Base-by-base conservation (phyloP, 2,113 vertebrate species). In the Tachuris rubrigastra region DNA sequence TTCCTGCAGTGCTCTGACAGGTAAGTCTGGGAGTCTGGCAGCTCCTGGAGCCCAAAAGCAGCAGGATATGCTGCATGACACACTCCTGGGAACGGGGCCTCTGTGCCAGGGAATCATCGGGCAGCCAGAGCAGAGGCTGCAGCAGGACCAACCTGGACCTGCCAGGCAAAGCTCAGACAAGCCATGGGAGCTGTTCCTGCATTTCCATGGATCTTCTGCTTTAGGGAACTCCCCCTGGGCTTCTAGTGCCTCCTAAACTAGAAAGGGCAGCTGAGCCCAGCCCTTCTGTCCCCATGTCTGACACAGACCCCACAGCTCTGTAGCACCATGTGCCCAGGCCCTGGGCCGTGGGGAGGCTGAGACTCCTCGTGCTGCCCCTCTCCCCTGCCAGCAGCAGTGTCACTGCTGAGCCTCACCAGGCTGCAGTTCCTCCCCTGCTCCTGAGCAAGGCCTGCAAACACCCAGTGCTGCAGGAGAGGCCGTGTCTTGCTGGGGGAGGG, bases 1-100 rank as follows among this genome's bases (percentile, higher is more conserved):
- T 98, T 98, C 12, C 22, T 94, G 41, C 94, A 95, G 30, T 18
- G n/a, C 33, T 65, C 94, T 22, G 50, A 52, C 47, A 39, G 2
- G 85, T 97, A 49, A 86, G 95, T 80, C 69, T 72, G 77, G 9
- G 78, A 15, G n/a, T 39, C 56, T 83, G 91, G 69, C 63, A 75
- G 18, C 72, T 30, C 27, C 1, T 42, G 52, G n/a, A 66, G 60
- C 6, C 1, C 3, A 11, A 42, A 16, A 9, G 62, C 63, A 12
- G 4, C 5, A 0, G 16, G 13, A 49, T 46, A 27, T 35, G 56
- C 67, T 6, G 3, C 14, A 5, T 2, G 3, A 58, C 31, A 7
- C 1, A 1, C 37, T 30, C 30, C 3, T 2, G 3, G 53, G 19
- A 17, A 18, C 5, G 6, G 55, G 18, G 4, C 17, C 25, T 27